A percentile compares a stretch with the other conserved stretches of the same genome.
Conservation (phyloP, 2,797 vertebrate species). For the Acipenser transmontanus region DNA sequence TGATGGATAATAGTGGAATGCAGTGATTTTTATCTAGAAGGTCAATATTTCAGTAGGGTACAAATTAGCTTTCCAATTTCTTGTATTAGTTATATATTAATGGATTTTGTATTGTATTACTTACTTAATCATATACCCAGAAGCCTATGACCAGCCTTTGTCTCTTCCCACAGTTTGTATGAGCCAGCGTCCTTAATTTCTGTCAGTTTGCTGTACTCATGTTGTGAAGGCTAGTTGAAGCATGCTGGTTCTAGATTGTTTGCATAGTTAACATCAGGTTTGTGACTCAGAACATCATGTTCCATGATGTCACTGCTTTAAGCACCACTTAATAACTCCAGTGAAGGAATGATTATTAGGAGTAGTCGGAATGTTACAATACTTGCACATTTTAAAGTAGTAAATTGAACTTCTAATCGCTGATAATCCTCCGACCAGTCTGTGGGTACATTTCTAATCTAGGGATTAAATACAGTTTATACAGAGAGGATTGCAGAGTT, state of each 20-base stretch:
- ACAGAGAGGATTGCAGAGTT: background rate
- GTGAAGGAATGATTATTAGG: constrained; percentile 40
- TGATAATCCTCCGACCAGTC: background rate
- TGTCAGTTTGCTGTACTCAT: background rate
- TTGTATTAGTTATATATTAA: no score
- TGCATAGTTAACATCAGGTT: background rate
- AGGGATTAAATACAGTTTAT: background rate
- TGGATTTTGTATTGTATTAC: no score
- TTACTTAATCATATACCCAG: background rate
- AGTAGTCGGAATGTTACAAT: constrained; percentile 35
- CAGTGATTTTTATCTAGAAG: no score
- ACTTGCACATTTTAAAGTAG: background rate
- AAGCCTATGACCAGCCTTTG: background rate
- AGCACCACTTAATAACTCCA: constrained; percentile 31
- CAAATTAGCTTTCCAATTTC: no score
- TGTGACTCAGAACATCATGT: constrained; percentile 12
- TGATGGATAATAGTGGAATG: no score
- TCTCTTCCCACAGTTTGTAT: background rate
- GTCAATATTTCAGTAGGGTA: no score
- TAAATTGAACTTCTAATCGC: background rate
- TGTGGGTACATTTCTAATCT: background rate
- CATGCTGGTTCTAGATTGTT: background rate
- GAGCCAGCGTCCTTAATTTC: background rate
- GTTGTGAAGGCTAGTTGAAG: background rate
- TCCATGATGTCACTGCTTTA: constrained; percentile 13